Evolutionary conservation across 2,888 invertebrate species (phyloP), one percentile per base, ranked within the genome.

Genomic region (Ceraclea dissimilis): DNA sequence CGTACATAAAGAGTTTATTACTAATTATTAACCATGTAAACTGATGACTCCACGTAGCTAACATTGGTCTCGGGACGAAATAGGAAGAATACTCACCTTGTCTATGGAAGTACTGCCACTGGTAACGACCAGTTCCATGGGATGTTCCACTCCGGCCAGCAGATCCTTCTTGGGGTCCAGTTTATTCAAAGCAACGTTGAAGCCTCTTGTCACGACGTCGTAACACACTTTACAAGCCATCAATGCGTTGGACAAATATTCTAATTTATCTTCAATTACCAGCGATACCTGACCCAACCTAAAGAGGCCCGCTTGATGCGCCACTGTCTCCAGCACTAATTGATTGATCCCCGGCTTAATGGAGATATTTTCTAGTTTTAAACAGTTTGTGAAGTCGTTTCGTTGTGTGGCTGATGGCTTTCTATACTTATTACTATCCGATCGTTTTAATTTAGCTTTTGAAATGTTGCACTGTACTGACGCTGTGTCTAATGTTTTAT

Each of bases 141-240:
- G 79, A 69, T 93, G 92, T 63, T 86, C 84, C 61, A 92, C 78
- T 0, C 93, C 93, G 1, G 91, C 90, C 5, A 93, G 78, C 48
- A 93, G 74, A 64, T 90, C 88, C 61, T 85, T 85, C 70, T 74
- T 82, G 66, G 70, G 80, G 58, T 70, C 76, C 43, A 71, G 76
- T 63, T 73, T 80, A 70, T 78, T 78, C 62, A 78, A 67, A 63
- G 69, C 76, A 16, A 78, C 76, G 57, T 70, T 74, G 0, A 77
- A 70, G 1, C 76, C 77, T 58, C 76, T 74, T 0, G 79, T 80
- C 0, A 79, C 76, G 22, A 83, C 80, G 63, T 82, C 78, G 57
- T 71, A 78, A 1, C 80, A 82, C 52, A 81, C 71, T 57, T 78
- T 74, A 22, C 75, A 72, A 18, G 78, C 79, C 39, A 73, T 70